Conservation (phyloP, 2,797 vertebrate species). For the Chloroceryle amazona region DNA sequence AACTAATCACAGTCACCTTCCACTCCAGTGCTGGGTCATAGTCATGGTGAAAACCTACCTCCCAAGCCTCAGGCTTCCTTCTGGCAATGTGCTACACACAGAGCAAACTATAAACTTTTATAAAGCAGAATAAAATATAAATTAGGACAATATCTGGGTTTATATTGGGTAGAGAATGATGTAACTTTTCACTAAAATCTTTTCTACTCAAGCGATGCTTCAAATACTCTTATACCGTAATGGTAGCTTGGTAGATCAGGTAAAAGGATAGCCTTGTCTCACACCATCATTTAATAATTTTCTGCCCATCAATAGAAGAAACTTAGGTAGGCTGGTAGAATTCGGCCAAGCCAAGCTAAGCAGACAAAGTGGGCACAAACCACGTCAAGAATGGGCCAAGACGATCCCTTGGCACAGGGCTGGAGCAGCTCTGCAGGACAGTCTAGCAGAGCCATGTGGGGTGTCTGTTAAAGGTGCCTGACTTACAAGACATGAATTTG, state of each 20-base stretch:
- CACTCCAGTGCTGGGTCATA: background rate
- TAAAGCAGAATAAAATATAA: background rate
- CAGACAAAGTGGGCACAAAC: background rate
- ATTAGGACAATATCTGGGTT: background rate
- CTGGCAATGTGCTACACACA: background rate
- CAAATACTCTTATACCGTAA: background rate
- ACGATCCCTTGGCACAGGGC: background rate
- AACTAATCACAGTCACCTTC: background rate
- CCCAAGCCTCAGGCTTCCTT: background rate
- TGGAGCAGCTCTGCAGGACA: slow-evolving; percentile 14
- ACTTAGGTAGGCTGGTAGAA: background rate
- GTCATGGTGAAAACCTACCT: background rate
- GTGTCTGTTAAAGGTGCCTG: background rate
- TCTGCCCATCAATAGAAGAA: background rate
- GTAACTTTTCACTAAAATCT: background rate
- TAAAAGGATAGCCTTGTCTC: background rate
- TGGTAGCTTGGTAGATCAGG: rapidly evolving
- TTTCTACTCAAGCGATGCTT: background rate
- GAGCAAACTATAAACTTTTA: background rate
- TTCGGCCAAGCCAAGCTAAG: background rate
- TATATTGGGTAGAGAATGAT: background rate
- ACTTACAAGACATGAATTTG: background rate
- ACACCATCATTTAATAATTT: background rate
- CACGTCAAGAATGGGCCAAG: background rate
- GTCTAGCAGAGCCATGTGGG: background rate